Evolutionary conservation across 2,888 invertebrate species (phyloP).

Genomic region (Amblyjoppa fuscipennis): DNA sequence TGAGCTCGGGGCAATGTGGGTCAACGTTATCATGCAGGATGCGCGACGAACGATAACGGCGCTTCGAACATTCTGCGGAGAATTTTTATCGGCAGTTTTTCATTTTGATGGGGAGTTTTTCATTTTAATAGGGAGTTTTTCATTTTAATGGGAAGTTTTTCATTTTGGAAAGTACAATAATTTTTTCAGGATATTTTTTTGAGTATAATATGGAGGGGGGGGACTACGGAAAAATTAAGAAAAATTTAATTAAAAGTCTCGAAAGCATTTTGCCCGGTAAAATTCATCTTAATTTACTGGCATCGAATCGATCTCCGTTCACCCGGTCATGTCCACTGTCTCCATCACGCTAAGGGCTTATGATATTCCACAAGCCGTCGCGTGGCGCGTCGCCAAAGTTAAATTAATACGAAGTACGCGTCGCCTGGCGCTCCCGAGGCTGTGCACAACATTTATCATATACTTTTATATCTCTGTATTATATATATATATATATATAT

Average conservation of each 20-base stretch:
- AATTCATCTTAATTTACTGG: not conserved
- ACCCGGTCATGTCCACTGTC: slow-evolving; percentile 1
- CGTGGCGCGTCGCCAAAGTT: slow-evolving; percentile 75
- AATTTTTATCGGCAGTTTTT: too few species aligned
- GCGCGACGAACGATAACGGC: too few species aligned
- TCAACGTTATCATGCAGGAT: not conserved
- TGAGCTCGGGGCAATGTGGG: not conserved
- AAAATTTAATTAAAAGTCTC: not conserved
- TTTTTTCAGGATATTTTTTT: too few species aligned
- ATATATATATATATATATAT: not conserved
- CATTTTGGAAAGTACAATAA: too few species aligned
- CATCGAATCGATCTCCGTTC: not conserved
- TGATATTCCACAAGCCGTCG: slow-evolving; percentile 27
- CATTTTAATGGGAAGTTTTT: too few species aligned
- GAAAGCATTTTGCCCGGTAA: not conserved
- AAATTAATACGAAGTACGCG: slow-evolving; percentile 76
- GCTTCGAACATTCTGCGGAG: too few species aligned
- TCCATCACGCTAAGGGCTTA: not conserved
- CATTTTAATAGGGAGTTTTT: too few species aligned
- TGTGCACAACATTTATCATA: slow-evolving; percentile 12
- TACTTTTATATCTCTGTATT: not conserved
- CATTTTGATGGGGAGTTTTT: too few species aligned
- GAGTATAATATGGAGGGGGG: too few species aligned
- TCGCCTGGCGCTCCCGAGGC: slow-evolving; percentile 28
- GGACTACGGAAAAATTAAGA: too few species aligned